Percentiles rank a stretch among this genome's conserved stretches.
Conservation (phyloP, 2,797 vertebrate species). For the Crocodylus rhombifer region DNA sequence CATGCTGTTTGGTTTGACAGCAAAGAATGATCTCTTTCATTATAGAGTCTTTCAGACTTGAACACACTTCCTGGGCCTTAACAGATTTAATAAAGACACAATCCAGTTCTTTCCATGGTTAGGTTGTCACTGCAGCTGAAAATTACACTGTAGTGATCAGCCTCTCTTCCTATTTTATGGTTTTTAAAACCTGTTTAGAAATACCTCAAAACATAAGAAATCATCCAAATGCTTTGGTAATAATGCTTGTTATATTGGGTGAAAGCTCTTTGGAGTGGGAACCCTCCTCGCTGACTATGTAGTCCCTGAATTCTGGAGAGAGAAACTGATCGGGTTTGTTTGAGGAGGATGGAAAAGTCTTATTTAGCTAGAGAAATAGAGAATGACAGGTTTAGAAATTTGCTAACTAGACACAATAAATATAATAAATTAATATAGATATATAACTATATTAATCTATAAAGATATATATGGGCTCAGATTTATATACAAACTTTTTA, state of each 20-base stretch:
- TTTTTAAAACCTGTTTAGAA: not conserved
- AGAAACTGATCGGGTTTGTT: not conserved
- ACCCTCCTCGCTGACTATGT: not conserved
- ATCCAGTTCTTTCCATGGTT: not conserved
- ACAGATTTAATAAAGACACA: not conserved
- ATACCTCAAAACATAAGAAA: not conserved
- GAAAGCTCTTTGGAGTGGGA: not conserved
- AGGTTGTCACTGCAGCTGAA: not conserved
- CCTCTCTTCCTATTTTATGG: not conserved
- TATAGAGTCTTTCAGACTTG: not conserved
- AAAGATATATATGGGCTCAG: not conserved
- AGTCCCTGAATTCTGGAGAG: not conserved
- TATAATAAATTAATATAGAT: not conserved
- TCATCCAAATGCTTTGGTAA: not conserved
- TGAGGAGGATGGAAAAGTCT: not conserved
- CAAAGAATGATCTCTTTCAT: not conserved
- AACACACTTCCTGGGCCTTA: not conserved
- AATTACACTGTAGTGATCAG: not conserved
- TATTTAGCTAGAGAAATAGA: not conserved
- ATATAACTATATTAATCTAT: not conserved
- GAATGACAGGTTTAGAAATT: not conserved
- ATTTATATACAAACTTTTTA: not conserved
- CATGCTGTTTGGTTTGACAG: not conserved
- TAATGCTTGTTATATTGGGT: not conserved
- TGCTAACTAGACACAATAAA: not conserved